Base-by-base conservation (phyloP, 2,888 invertebrate genomes). In the Cantharis rufa region DNA sequence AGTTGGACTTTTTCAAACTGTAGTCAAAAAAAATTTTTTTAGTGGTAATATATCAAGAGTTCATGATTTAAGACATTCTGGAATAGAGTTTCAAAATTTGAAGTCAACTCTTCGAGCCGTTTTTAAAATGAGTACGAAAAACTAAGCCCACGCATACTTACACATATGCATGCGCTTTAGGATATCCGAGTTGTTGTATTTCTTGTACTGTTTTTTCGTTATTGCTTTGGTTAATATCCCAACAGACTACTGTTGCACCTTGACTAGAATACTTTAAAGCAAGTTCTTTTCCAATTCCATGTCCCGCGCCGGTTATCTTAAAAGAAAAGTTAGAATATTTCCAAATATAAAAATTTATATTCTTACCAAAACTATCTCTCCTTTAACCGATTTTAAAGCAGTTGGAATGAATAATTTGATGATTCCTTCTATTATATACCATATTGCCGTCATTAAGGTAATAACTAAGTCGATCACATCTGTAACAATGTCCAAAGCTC, bases 281-380 rank as follows among this genome's bases (percentile, higher is more conserved):
- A 78, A 96, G 89, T 86, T 95, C 93, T 71, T 93, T 90, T 1
- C 96, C 96, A 85, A 96, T 95, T 10, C 96, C 96, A 87, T 95
- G 95, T 0, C 95, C 96, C 0, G 95, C 91, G 15, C 96, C 96
- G 13, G 96, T 96, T 78, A 97, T 92, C 95, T 95, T 84, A 10
- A 74, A 69, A 61, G 66, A 69, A 15, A 28, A 69, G 3, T 18
- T 18, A 15, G 3, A 15, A 21, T 2, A 15, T n/a, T 18, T 28
- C 21, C 21, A n/a, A 18, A 24, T n/a, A 18, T 62, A 15, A 15
- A 24, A 71, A 66, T 64, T 70, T 16, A 28, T 4, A 70, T 73
- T 88, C 92, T 90, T 88, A 95, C 95, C 89, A 97, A 88, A 76
- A 95, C 92, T 78, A 95, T 91, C 88, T 96, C 95, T 10, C 93